phyloP scores from a whole-genome alignment of 2,797 vertebrate species.

The Myotis findleyi region DNA sequence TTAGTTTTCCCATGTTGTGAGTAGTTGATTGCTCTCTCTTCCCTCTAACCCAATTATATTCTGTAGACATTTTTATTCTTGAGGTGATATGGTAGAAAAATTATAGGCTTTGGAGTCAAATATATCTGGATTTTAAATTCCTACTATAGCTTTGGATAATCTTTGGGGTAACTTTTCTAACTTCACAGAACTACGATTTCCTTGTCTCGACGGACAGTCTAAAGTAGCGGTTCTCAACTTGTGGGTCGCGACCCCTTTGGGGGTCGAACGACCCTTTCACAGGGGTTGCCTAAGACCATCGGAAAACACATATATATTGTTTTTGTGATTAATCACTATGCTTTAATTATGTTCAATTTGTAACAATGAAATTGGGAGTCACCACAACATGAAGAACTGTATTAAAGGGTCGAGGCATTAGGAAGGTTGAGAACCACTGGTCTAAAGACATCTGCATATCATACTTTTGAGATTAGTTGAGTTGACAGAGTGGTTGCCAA shows the following conservation, averaged over 20 bases:
- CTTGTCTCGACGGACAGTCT: neutral
- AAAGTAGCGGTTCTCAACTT: neutral
- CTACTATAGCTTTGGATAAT: neutral
- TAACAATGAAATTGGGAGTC: too few species aligned
- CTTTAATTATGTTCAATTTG: too few species aligned
- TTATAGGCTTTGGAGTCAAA: neutral
- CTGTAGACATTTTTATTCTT: neutral
- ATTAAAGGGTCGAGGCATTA: too few species aligned
- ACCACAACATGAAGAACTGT: too few species aligned
- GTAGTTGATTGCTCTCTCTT: neutral
- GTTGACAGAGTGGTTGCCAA: neutral
- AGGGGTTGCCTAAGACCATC: too few species aligned
- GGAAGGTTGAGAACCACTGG: too few species aligned
- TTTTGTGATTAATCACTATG: too few species aligned
- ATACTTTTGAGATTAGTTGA: constrained; percentile 12
- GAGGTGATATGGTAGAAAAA: neutral
- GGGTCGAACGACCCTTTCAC: too few species aligned
- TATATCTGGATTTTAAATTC: neutral
- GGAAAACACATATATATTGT: too few species aligned
- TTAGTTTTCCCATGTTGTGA: neutral
- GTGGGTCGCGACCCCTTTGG: too few species aligned
- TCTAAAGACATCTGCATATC: neutral
- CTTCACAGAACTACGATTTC: neutral
- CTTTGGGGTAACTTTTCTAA: neutral
- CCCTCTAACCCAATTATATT: neutral